Evolutionary conservation across 2,888 invertebrate species (phyloP), one percentile per base, ranked within the genome.

Genomic region (Temnothorax unifasciatus): DNA sequence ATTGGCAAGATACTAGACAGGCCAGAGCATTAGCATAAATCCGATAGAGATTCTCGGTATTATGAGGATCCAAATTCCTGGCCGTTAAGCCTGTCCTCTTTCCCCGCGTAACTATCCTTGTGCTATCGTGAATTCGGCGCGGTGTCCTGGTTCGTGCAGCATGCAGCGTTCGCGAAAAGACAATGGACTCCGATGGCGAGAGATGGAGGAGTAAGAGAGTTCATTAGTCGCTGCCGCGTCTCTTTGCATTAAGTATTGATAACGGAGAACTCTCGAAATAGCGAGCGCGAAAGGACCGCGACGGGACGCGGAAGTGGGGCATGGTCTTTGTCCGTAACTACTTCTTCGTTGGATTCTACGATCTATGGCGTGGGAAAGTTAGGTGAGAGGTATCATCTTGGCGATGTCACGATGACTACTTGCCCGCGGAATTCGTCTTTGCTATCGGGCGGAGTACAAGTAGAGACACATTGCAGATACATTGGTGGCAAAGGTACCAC

Each of bases 21-120:
- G 82, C 86, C 85, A 44, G 77, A 82, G 85, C 88, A 92, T 92
- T 92, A 90, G 89, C 92, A 92, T 92, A 92, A 92, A 92, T 92
- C 88, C 88, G 87, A 90, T 88, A 85, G 87, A 87, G 88, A 87
- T 85, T 85, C 71, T 75, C 69, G 87, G 87, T 85, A 87, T 91
- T 90, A 91, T 89, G 87, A 89, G 82, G 86, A 84, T 82, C 85
- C 86, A 85, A 90, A 89, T 91, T 92, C 88, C 88, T 87, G 83
- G 71, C 68, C 83, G 83, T 85, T 86, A 82, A 84, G 82, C 64
- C 84, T 84, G 79, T 81, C 71, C 75, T 73, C 69, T 83, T 63
- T 77, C 64, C 73, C 64, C 79, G 44, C 68, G 41, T 64, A 25
- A 50, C 83, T 68, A 47, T 52, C 47, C 68, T 50, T 13, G 5